Conservation (phyloP, 2,113 vertebrate genomes). For the Gallinago undulata region DNA sequence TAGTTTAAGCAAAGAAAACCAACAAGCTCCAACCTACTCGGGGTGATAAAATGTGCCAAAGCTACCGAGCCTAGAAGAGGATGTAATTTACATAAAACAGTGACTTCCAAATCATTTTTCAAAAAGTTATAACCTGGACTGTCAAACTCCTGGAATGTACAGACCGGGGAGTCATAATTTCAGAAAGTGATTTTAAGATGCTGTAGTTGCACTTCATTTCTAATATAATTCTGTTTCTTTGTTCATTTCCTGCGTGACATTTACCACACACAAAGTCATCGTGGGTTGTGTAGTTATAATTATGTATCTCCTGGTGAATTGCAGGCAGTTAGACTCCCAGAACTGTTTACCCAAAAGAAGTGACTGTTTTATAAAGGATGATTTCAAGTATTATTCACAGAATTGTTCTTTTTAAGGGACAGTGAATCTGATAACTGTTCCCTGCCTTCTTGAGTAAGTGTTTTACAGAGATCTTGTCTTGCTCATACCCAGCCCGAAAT, state of each 20-base stretch:
- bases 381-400: not conserved
- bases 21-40: not conserved
- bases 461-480: not conserved
- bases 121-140: not conserved
- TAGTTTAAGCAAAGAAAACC: slow-evolving; percentile 20
- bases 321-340: not conserved
- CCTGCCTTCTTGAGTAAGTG: not conserved
- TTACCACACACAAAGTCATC: slow-evolving; percentile 6
- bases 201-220: slow-evolving; percentile 10
- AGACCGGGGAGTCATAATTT: not conserved
- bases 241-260: slow-evolving; percentile 32
- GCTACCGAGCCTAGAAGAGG: not conserved
- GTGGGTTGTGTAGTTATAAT: slow-evolving; percentile 15
- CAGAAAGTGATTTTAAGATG: slow-evolving; percentile 23
- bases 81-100: slow-evolving; percentile 21
- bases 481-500: not conserved
- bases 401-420: slow-evolving; percentile 9
- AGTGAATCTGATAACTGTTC: not conserved
- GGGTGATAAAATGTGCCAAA: slow-evolving; percentile 12
- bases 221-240: slow-evolving; percentile 36
- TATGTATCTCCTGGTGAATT: not conserved
- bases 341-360: slow-evolving; percentile 25
- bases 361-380: not conserved
- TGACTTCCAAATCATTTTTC: slow-evolving; percentile 22
- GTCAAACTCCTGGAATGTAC: not conserved